A percentile compares a stretch with the other conserved stretches of the same genome.
These are phyloP conservation scores for Cynopterus brachyotis DNA, from an alignment of 2,113 vertebrate species.

Conservation along the genomic window DNA sequence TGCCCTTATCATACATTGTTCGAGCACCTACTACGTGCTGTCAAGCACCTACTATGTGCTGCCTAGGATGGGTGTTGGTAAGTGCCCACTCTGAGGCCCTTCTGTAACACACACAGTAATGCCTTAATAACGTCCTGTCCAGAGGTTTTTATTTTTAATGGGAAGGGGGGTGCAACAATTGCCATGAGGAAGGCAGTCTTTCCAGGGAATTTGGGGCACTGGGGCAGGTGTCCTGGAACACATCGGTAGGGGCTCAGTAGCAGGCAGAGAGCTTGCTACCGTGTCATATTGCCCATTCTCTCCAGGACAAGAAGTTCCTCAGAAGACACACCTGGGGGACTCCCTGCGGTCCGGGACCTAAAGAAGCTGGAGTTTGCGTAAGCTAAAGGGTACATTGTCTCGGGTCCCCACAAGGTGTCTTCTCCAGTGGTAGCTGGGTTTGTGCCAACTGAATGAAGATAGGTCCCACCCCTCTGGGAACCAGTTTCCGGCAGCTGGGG, in stretches of 20 bases:
- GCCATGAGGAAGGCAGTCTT: background rate
- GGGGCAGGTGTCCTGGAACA: background rate
- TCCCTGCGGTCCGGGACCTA: slow-evolving; percentile 90
- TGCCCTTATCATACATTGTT: background rate
- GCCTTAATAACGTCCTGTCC: background rate
- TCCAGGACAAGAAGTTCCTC: slow-evolving; percentile 41
- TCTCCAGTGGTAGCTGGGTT: background rate
- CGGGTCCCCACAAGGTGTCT: accelerated
- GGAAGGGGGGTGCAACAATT: background rate
- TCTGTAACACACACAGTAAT: background rate
- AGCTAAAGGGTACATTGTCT: slow-evolving; percentile 37
- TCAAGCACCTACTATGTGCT: background rate
- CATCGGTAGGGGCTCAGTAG: background rate
- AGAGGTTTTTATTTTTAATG: background rate
- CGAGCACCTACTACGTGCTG: background rate
- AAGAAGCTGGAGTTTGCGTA: slow-evolving; percentile 90
- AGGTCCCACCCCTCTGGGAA: background rate
- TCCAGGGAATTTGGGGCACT: background rate
- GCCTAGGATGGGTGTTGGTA: background rate
- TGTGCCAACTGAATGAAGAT: background rate
- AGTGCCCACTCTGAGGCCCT: background rate
- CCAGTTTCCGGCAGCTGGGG: background rate
- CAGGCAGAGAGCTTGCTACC: accelerated
- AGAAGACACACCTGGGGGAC: slow-evolving; percentile 61
- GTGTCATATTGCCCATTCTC: background rate